phyloP scores from a whole-genome alignment of 2,797 vertebrate species.

The Enteromius viviparus region DNA sequence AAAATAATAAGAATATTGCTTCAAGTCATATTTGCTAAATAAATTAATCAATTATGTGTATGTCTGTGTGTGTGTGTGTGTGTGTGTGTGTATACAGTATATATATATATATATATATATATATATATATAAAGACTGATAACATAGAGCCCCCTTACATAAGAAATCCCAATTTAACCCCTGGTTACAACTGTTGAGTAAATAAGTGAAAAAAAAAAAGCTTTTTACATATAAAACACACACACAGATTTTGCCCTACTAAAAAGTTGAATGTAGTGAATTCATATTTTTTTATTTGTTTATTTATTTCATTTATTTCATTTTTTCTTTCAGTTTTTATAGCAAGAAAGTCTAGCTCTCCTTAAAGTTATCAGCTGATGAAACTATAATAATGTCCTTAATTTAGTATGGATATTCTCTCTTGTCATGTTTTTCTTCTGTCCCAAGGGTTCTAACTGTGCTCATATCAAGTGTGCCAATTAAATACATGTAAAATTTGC shows the following conservation, averaged over 20 bases:
- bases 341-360: neutral
- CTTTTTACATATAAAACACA: neutral
- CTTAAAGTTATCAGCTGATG: conserved; percentile 11
- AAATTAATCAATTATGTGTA: no score
- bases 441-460: conserved; percentile 11
- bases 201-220: neutral
- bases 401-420: conserved; percentile 24
- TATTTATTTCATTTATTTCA: neutral
- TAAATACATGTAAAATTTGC: conserved; percentile 46
- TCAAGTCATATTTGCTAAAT: no score
- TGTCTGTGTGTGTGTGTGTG: no score
- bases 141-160: no score
- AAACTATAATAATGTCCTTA: conserved; percentile 22
- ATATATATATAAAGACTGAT: no score
- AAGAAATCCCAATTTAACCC: no score
- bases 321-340: neutral
- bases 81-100: no score
- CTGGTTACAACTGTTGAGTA: no score
- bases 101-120: no score
- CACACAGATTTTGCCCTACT: neutral
- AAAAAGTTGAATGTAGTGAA: neutral
- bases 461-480: conserved; percentile 50
- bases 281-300: neutral
- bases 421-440: conserved; percentile 10
- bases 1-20: no score